Evolutionary conservation across 2,113 vertebrate species (phyloP).

Genomic region (Tauraco erythrolophus): DNA sequence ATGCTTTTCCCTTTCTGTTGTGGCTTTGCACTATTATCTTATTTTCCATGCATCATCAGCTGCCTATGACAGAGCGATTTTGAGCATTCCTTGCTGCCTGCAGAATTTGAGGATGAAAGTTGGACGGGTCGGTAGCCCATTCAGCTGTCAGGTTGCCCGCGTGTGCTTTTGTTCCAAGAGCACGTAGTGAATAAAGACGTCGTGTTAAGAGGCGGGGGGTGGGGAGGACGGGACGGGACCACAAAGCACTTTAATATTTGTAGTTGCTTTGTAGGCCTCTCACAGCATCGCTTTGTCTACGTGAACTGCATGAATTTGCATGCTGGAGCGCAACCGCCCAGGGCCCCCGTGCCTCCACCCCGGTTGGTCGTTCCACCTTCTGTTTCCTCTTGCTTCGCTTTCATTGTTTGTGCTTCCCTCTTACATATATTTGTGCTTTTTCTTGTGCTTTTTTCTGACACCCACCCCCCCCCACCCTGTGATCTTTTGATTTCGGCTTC

Average conservation of each 20-base stretch:
- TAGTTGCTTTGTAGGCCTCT: slow-evolving; percentile 12
- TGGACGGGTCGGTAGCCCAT: background rate
- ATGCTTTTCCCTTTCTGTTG: slow-evolving; percentile 28
- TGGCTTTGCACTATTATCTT: slow-evolving; percentile 46
- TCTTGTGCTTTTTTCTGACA: too few species aligned
- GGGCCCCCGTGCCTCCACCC: background rate
- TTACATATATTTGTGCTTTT: background rate
- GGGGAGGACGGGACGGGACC: background rate
- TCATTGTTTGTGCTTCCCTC: slow-evolving; percentile 47
- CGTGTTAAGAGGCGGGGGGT: background rate
- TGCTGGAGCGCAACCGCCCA: background rate
- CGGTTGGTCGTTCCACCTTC: background rate
- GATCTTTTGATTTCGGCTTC: background rate
- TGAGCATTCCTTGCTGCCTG: slow-evolving; percentile 35
- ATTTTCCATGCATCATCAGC: slow-evolving; percentile 46
- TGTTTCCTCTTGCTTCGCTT: slow-evolving; percentile 63
- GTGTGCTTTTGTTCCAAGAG: background rate
- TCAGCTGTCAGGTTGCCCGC: background rate
- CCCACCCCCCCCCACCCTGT: background rate
- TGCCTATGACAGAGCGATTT: slow-evolving; percentile 56
- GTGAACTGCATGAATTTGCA: slow-evolving; percentile 24
- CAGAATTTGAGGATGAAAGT: slow-evolving; percentile 28
- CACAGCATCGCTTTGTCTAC: background rate
- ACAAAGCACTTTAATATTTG: slow-evolving; percentile 23
- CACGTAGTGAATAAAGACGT: background rate